These are phyloP conservation scores for Drosophila biarmipes DNA, from an alignment of 1,140 invertebrate genomes.

Conservation along the genomic window DNA sequence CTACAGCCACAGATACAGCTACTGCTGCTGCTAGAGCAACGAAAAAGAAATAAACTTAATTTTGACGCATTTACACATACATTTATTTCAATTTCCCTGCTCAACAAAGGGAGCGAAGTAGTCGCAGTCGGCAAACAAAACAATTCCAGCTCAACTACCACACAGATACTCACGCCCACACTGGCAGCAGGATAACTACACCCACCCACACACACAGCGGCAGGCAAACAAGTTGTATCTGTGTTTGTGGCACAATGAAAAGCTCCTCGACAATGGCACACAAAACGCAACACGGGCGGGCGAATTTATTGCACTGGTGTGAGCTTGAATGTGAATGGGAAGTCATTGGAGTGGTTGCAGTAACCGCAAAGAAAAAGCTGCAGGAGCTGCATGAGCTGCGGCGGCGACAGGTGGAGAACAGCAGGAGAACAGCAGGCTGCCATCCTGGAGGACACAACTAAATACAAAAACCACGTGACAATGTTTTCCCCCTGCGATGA, in stretches of 20 bases:
- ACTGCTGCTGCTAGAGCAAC: neutral
- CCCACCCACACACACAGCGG: conserved; percentile 8
- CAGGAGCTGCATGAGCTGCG: conserved; percentile 21
- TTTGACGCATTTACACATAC: conserved; percentile 84
- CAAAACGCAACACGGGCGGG: conserved; percentile 30
- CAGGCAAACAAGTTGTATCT: conserved; percentile 20
- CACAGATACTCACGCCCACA: neutral
- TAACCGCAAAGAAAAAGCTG: conserved; percentile 51
- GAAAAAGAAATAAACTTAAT: conserved; percentile 73
- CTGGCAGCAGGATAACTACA: neutral
- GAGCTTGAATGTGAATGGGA: conserved; percentile 21
- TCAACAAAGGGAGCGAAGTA: conserved; percentile 57
- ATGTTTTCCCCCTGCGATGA: conserved; percentile 54
- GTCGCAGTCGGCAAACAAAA: conserved; percentile 42
- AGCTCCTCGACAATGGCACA: conserved; percentile 32
- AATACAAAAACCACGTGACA: conserved; percentile 81
- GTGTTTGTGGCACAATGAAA: conserved; percentile 39
- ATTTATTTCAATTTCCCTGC: conserved; percentile 82
- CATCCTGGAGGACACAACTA: conserved; percentile 52
- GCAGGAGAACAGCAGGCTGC: conserved; percentile 10
- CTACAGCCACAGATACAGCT: neutral
- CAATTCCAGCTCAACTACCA: conserved; percentile 52
- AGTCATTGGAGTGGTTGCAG: conserved; percentile 50
- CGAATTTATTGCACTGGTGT: conserved; percentile 40
- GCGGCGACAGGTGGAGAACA: conserved; percentile 17